A percentile compares a stretch with the other conserved stretches of the same genome.
These are phyloP conservation scores for Ictalurus punctatus DNA, from an alignment of 2,113 vertebrate genomes.

Conservation along the genomic window DNA sequence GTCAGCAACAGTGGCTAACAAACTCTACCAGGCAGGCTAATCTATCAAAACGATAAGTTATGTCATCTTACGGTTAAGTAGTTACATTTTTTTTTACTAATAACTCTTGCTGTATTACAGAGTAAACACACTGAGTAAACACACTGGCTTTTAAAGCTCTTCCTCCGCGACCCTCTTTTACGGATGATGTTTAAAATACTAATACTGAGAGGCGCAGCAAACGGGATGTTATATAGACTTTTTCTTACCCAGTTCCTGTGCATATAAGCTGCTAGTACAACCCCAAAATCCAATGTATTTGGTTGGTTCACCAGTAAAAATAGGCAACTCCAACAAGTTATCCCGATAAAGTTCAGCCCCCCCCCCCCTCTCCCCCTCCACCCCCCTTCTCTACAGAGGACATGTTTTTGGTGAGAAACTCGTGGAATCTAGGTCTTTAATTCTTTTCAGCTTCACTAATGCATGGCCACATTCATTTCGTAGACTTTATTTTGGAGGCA, in stretches of 20 bases:
- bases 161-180: not conserved
- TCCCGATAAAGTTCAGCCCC: too few relatives aligned
- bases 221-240: not conserved
- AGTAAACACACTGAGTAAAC: not conserved
- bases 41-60: not conserved
- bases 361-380: not conserved
- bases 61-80: not conserved
- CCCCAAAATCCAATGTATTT: not conserved
- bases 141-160: not conserved
- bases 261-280: not conserved
- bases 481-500: not conserved
- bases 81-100: not conserved
- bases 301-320: not conserved
- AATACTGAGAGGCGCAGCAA: not conserved
- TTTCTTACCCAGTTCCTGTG: not conserved
- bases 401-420: not conserved
- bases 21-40: not conserved
- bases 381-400: not conserved
- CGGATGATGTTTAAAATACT: not conserved
- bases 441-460: too few relatives aligned
- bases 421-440: not conserved
- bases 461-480: not conserved
- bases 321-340: not conserved
- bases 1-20: not conserved
- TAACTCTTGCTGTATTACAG: not conserved